Percentiles rank a stretch among this genome's conserved stretches.
Conservation (phyloP, 2,113 vertebrate genomes). For the Egretta garzetta region DNA sequence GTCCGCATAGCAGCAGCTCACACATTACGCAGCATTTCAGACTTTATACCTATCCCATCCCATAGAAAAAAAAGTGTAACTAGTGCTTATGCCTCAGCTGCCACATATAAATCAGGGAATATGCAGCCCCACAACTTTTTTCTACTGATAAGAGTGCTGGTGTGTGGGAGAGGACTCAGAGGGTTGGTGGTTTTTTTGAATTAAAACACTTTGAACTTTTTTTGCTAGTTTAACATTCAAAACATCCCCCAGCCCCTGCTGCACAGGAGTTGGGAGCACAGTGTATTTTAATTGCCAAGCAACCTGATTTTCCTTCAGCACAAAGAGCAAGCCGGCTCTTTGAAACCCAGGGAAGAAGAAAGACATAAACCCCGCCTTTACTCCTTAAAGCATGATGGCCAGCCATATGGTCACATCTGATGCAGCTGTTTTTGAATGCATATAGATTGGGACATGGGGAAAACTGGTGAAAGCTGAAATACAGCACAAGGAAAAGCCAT, state of each 20-base stretch:
- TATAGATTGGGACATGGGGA: rapidly evolving
- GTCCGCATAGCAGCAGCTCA: background rate
- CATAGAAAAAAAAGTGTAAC: background rate
- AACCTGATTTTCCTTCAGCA: background rate
- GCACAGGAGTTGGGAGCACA: background rate
- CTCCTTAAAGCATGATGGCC: background rate
- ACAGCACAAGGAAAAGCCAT: background rate
- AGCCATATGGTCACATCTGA: background rate
- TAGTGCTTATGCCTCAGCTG: background rate
- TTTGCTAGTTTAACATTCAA: background rate
- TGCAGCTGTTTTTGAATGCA: background rate
- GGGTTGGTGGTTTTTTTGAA: background rate
- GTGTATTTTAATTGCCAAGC: background rate
- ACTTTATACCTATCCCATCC: background rate
- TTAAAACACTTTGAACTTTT: background rate
- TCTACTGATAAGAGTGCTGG: background rate
- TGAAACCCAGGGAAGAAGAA: background rate
- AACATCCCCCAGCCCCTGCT: background rate
- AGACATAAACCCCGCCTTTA: background rate
- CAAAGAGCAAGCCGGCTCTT: background rate
- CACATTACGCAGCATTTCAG: background rate
- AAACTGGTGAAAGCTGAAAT: background rate
- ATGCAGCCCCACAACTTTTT: background rate
- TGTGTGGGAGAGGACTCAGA: background rate
- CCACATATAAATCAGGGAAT: background rate